Base-by-base conservation (phyloP, 2,888 invertebrate species). In the Incurvaria masculella region DNA sequence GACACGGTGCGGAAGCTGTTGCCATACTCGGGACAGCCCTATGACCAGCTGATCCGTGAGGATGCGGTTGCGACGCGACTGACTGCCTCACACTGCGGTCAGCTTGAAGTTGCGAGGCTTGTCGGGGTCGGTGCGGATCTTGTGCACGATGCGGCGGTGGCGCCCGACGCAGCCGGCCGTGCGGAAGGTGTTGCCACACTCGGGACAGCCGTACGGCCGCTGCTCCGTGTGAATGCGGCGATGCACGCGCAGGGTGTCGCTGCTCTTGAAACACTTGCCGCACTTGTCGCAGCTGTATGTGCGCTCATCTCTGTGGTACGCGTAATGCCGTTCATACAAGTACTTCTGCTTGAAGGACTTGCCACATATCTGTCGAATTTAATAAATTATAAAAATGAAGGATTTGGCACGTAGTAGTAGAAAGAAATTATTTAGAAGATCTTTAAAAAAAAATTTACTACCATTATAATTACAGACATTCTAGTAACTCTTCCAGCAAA, bases 231-330 rank as follows among this genome's bases (percentile, higher is more conserved):
- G 82, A 1, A 68, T 78, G 45, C 79, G 65, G 44, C 67, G 64
- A 49, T 83, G 82, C 0, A 80, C 75, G 42, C 63, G 64, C 40
- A 82, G 59, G 19, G 81, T 79, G 47, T 81, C 81, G 21, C 71
- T 58, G 2, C 81, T 79, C 46, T 79, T 80, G 52, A 81, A 83
- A 8, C 79, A 61, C 53, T 81, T 81, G 1, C 79, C 78, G 51
- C 82, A 82, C 0, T 79, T 72, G 4, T 74, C 71, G 49, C 82
- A 82, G 5, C 66, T 69, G 55, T 68, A 75, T 42, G 75, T 79
- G 55, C 79, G 69, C 55, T 81, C 79, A 48, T 80, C 80, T 1
- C 79, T 79, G 58, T 82, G 82, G 51, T 79, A 79, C 1, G 74
- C 69, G 50, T 67, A 72, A 52, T 82, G 82, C 20, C 79, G 64